Evolutionary conservation across 2,888 invertebrate species (phyloP), one percentile per base, ranked within the genome.

Genomic region (Cremastobaeus sp.): DNA sequence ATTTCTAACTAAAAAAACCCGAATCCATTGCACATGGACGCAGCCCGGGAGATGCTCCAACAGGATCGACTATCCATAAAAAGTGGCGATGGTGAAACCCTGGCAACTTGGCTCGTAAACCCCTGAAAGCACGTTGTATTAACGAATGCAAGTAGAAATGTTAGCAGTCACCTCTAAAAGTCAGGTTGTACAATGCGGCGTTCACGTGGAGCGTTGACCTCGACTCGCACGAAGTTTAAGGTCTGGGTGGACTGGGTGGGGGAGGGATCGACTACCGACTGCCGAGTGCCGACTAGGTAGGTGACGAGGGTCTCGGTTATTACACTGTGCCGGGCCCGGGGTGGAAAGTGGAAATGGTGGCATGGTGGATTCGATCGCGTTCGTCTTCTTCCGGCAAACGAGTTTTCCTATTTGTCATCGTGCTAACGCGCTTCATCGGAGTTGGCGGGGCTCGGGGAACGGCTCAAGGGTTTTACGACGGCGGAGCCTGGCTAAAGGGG

Each of bases 211-310:
- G 66, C 78, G 71, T 76, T 78, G 76, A 78, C 77, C 77, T 77
- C 77, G 76, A 75, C 66, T 57, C 69, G 73, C 41, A 55, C 62
- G 65, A 76, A 76, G 76, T 76, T 73, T 72, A 76, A 76, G 76
- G 76, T 73, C 74, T 64, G 60, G 88, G 88, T 88, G 89, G 88
- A 88, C 88, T 86, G 78, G 76, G 79, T 79, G 80, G 80, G 78
- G 78, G 72, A 3, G 15, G 81, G 80, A n/a, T n/a, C n/a, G n/a
- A n/a, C n/a, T n/a, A n/a, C n/a, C n/a, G n/a, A n/a, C n/a, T n/a
- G n/a, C n/a, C n/a, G n/a, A n/a, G n/a, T n/a, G n/a, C n/a, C n/a
- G n/a, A n/a, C 60, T 41, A 45, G 45, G 68, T 57, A 65, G 65
- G 69, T 60, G 55, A 55, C 60, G 54, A 59, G 48, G 69, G 54